These are phyloP conservation scores for Eubucco bourcierii DNA, from an alignment of 2,113 vertebrate species.

Conservation along the genomic window DNA sequence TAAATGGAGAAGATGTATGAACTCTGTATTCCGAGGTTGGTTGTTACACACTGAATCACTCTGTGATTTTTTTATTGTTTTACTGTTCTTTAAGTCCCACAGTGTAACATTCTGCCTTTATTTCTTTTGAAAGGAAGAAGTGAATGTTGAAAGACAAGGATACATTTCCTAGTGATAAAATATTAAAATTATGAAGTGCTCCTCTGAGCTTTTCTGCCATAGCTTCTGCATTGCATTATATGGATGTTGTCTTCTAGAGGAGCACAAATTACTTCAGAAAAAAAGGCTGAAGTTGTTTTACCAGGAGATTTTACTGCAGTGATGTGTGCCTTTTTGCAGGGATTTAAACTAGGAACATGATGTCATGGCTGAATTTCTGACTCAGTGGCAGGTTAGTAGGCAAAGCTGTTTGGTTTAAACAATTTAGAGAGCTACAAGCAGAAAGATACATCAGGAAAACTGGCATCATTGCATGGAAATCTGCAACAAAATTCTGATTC, in stretches of 20 bases:
- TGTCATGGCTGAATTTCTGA: background rate
- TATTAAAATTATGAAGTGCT: constrained; percentile 15
- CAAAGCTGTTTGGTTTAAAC: background rate
- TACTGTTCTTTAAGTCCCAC: background rate
- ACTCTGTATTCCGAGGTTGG: background rate
- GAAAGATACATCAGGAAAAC: background rate
- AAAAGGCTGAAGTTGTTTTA: background rate
- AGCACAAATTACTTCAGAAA: background rate
- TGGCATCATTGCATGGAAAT: background rate
- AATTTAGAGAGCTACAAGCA: background rate
- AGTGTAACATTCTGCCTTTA: background rate
- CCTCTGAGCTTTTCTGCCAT: background rate
- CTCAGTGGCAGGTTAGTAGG: background rate
- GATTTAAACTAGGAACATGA: background rate
- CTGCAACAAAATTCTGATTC: background rate
- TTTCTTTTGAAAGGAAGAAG: background rate
- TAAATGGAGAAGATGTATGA: background rate
- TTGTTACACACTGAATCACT: background rate
- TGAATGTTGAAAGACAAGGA: constrained; percentile 8
- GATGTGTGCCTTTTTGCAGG: background rate
- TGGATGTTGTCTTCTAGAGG: background rate
- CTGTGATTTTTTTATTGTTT: background rate
- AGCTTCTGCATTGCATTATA: background rate
- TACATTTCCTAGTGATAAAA: constrained; percentile 29
- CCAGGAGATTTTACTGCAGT: background rate